A percentile compares a stretch with the other conserved stretches of the same genome.
These are phyloP conservation scores for Brachypodius melanocephalos DNA, from an alignment of 2,113 vertebrate species.

Conservation along the genomic window DNA sequence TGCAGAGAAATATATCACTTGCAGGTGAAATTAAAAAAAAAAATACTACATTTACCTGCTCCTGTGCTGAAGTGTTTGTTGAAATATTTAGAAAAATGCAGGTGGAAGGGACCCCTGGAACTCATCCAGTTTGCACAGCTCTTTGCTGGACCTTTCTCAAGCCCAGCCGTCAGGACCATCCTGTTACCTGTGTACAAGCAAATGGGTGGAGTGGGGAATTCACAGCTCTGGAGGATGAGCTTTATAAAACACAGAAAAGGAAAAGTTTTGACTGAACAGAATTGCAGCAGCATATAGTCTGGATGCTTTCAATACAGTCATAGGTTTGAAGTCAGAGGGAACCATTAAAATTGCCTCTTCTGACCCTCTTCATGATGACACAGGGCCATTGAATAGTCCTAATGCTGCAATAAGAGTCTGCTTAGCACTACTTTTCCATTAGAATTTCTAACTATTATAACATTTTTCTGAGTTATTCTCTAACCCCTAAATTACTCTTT, in stretches of 20 bases:
- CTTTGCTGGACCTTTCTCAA: not conserved
- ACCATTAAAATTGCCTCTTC: not conserved
- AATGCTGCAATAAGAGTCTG: not conserved
- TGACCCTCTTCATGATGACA: not conserved
- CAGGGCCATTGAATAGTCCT: not conserved
- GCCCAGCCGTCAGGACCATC: not conserved
- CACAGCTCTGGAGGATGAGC: not conserved
- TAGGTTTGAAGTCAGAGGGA: not conserved
- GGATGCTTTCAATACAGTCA: not conserved
- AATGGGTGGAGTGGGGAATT: not conserved
- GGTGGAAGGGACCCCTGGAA: not conserved
- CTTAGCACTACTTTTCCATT: slow-evolving; percentile 15
- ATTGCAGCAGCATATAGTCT: not conserved
- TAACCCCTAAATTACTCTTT: slow-evolving; percentile 56
- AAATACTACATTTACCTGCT: not conserved
- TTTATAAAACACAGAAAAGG: not conserved
- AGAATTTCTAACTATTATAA: slow-evolving; percentile 26
- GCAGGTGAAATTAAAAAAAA: not conserved
- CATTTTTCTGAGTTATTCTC: slow-evolving; percentile 36
- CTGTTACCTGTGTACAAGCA: not conserved
- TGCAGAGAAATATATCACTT: not conserved
- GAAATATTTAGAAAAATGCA: not conserved
- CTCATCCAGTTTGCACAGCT: not conserved
- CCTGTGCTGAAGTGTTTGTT: not conserved
- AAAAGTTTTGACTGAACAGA: not conserved